Base-by-base conservation (phyloP, 2,888 invertebrate species). In the Eupithecia inturbata region DNA sequence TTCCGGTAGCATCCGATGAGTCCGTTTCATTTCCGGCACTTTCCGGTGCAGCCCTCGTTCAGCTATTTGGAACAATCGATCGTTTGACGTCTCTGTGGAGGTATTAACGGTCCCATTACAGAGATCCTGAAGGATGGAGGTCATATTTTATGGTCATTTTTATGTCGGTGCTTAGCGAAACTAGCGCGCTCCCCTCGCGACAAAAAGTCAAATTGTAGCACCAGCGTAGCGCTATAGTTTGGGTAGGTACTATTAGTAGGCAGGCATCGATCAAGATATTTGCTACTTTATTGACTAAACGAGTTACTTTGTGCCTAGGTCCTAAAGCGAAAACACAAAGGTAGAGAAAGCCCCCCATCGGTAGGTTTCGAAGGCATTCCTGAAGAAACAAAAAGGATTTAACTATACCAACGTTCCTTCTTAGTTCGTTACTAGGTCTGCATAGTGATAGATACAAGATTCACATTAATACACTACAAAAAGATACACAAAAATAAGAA, bases 21-120 rank as follows among this genome's bases (percentile, higher is more conserved):
- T 64, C 36, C 84, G 78, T 79, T 83, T 89, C 85, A 88, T 89
- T 89, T 88, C 89, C 89, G 64, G 67, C 14, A 26, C 71, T 89
- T 89, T 88, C 89, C 89, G 64, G 67, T 19, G 16, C 69, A 63
- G 71, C 75, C 76, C 76, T 68, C 71, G 71, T 62, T 67, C 73
- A 41, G 57, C 72, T 70, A 75, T 75, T 72, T 70, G 70, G 22
- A 75, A 75, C 72, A 68, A 75, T 67, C 71, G 49, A 53, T 66
- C 72, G 67, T 75, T 75, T 72, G 72, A 74, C 74, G 62, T 71
- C 71, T 71, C 71, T 69, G 74, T 57, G 57, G 57, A 70, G 57
- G 69, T 69, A 71, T 74, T 72, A 71, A 74, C 68, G 33, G 64
- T 53, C 60, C 66, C 28, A 71, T 74, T 71, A 74, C 22, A 63